phyloP scores from a whole-genome alignment of 2,797 vertebrate species.

The Crypturellus tataupa region DNA sequence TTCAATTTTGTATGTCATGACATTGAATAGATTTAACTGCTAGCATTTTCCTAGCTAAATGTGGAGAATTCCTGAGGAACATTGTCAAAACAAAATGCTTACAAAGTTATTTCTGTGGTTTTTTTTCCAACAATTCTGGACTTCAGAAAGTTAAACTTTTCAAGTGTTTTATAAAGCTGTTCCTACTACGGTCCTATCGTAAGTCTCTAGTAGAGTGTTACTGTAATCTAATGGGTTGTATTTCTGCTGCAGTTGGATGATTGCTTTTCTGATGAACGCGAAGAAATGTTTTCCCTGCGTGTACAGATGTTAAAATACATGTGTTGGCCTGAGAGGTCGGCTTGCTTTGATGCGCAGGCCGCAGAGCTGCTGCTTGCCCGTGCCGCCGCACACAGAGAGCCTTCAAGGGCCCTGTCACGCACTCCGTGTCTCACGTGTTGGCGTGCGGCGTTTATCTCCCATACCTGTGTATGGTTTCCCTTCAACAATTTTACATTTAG shows the following conservation, averaged over 20 bases:
- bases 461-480: constrained; percentile 45
- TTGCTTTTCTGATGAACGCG: neutral
- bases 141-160: constrained; percentile 57
- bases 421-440: neutral
- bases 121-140: constrained; percentile 44
- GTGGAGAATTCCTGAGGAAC: constrained; percentile 74
- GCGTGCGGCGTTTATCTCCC: constrained; percentile 24
- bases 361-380: constrained; percentile 8
- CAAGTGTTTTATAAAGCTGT: constrained; percentile 30
- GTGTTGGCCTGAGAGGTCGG: neutral
- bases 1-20: constrained; percentile 79
- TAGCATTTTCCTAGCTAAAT: constrained; percentile 73
- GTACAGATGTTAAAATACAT: constrained; percentile 37
- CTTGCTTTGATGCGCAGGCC: constrained; percentile 38
- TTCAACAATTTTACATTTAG: constrained; percentile 58
- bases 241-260: constrained; percentile 16
- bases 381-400: neutral
- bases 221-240: neutral
- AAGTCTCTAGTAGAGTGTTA: neutral
- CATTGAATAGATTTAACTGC: constrained; percentile 78
- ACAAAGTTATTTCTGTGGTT: constrained; percentile 27
- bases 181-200: neutral
- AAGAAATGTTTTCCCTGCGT: constrained; percentile 1
- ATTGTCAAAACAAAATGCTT: constrained; percentile 76
- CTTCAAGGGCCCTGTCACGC: neutral